phyloP scores from a whole-genome alignment of 2,888 invertebrate genomes.

The Aleiodes leptofemur region DNA sequence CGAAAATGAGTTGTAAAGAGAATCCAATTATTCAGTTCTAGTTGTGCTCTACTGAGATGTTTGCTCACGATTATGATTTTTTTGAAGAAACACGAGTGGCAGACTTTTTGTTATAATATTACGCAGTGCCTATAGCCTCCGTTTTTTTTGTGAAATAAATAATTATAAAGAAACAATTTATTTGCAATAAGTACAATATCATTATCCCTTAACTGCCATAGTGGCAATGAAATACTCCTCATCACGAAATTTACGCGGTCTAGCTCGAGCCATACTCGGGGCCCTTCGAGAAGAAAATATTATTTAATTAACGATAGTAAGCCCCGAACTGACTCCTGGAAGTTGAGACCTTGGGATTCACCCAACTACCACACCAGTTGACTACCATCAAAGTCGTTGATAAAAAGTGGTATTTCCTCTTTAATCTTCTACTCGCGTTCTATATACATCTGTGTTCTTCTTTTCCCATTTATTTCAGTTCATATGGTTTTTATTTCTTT shows the following conservation, averaged over 20 bases:
- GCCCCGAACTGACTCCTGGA: constrained; percentile 35
- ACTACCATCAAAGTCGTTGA: constrained; percentile 43
- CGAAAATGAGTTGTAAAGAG: too few relatives aligned
- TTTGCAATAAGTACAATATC: too few relatives aligned
- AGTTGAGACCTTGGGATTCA: constrained; percentile 34
- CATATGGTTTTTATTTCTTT: constrained; percentile 1
- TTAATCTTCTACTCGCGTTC: constrained; percentile 38
- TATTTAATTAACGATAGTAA: constrained; percentile 72
- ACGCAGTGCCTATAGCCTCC: too few relatives aligned
- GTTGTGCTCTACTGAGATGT: too few relatives aligned
- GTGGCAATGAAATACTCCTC: constrained; percentile 39
- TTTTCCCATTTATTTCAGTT: constrained; percentile 40
- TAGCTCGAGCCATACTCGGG: constrained; percentile 47
- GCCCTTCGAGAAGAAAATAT: constrained; percentile 65
- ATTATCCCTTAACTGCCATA: constrained; percentile 32
- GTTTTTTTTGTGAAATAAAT: too few relatives aligned
- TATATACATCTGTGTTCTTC: constrained; percentile 5
- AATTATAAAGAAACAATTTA: too few relatives aligned
- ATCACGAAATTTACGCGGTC: constrained; percentile 51
- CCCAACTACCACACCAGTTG: constrained; percentile 6
- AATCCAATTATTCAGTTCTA: too few relatives aligned
- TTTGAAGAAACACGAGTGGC: too few relatives aligned
- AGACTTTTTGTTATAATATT: too few relatives aligned
- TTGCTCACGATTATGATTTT: too few relatives aligned
- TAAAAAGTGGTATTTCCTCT: constrained; percentile 49